Evolutionary conservation across 2,113 vertebrate species (phyloP).

Genomic region (Oreotrochilus melanogaster): DNA sequence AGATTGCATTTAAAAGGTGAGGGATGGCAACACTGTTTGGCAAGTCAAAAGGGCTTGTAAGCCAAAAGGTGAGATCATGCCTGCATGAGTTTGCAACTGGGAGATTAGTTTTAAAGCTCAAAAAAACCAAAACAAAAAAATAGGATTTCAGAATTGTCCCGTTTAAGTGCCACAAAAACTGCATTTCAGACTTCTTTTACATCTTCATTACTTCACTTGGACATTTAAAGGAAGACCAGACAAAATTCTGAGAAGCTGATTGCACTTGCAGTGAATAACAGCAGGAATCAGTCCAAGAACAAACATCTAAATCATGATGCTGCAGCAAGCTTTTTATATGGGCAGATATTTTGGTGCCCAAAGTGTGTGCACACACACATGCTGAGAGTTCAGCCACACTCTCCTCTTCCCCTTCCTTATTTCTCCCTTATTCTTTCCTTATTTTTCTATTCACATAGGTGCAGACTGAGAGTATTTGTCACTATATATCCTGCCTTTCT

Average conservation of each 20-base stretch:
- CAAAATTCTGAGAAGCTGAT: neutral
- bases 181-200: neutral
- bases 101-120: conserved; percentile 10
- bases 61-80: conserved; percentile 55
- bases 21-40: conserved; percentile 28
- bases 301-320: neutral
- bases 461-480: neutral
- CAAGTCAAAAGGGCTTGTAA: conserved; percentile 29
- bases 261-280: neutral
- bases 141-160: neutral
- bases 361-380: accelerated
- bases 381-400: neutral
- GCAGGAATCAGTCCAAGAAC: conserved; percentile 18
- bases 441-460: neutral
- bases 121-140: neutral
- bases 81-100: neutral
- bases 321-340: neutral
- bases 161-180: neutral
- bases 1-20: conserved; percentile 47
- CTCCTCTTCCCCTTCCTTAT: neutral
- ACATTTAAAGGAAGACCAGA: neutral
- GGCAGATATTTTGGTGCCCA: neutral
- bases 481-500: neutral
- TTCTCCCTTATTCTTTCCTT: neutral
- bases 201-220: conserved; percentile 22